Conservation (phyloP, 2,113 vertebrate species). For the Bolborhynchus lineola region DNA sequence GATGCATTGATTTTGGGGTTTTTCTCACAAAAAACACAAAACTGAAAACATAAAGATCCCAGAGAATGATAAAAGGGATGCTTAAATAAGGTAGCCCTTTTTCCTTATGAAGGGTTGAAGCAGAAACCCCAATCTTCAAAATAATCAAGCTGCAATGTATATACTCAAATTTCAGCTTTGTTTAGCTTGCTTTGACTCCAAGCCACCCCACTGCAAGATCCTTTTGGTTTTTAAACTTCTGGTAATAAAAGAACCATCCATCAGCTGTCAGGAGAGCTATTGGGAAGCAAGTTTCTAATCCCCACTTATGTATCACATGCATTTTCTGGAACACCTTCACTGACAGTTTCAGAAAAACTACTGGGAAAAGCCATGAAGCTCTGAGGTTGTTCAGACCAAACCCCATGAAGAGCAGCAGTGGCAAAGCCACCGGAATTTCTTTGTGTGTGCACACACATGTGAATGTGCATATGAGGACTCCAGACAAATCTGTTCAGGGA, state of each 20-base stretch:
- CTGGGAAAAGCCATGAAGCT: background rate
- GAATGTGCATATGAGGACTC: background rate
- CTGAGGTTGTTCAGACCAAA: background rate
- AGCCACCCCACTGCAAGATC: background rate
- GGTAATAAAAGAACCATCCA: constrained; percentile 21
- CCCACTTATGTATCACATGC: background rate
- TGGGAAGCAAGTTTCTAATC: background rate
- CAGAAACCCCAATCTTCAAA: background rate
- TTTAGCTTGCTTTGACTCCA: background rate
- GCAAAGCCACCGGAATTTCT: constrained; percentile 25
- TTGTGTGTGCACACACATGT: background rate
- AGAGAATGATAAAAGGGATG: background rate
- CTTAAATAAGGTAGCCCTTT: background rate
- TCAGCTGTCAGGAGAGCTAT: background rate
- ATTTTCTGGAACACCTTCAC: background rate
- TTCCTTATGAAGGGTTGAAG: background rate
- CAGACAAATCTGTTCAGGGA: constrained; percentile 58
- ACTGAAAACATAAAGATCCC: background rate
- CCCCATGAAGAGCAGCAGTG: background rate
- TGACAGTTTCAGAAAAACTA: background rate
- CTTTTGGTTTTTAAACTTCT: background rate
- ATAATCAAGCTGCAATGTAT: background rate
- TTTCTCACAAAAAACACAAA: background rate
- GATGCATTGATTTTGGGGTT: background rate
- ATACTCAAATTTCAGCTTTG: background rate